Conservation (phyloP, 1,140 invertebrate species). For the Cydia splendana region DNA sequence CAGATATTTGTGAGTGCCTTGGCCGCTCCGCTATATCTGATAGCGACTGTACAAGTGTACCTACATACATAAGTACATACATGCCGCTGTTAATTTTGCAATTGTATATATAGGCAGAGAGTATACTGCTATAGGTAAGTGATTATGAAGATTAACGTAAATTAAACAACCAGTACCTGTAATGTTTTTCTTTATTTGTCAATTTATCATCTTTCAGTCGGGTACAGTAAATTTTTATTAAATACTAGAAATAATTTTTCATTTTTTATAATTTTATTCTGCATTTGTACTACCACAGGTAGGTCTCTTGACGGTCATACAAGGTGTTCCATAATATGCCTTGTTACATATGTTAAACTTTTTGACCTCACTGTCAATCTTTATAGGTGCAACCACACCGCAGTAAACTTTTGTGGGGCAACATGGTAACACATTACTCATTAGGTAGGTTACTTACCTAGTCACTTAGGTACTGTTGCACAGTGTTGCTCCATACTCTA, state of each 20-base stretch:
- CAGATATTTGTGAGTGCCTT: too few relatives aligned
- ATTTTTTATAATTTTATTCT: slow-evolving; percentile 62
- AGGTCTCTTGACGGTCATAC: slow-evolving; percentile 4
- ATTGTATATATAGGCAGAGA: too few relatives aligned
- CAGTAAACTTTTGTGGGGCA: too few relatives aligned
- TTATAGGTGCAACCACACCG: not conserved
- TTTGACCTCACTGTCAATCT: not conserved
- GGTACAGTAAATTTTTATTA: slow-evolving; percentile 70
- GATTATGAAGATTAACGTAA: not conserved
- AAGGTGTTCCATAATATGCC: not conserved
- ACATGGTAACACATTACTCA: too few relatives aligned
- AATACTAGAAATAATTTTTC: slow-evolving; percentile 62
- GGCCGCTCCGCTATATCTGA: too few relatives aligned
- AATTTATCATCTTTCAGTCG: slow-evolving; percentile 62
- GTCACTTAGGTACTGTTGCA: too few relatives aligned
- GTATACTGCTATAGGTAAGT: too few relatives aligned
- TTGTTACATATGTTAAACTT: not conserved
- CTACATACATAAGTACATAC: too few relatives aligned
- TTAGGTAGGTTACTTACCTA: too few relatives aligned
- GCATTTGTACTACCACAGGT: slow-evolving; percentile 36
- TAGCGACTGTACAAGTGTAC: too few relatives aligned
- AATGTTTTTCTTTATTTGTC: slow-evolving; percentile 70
- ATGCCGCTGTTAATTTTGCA: too few relatives aligned
- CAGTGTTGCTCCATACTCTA: too few relatives aligned
- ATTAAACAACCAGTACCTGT: slow-evolving; percentile 7